These are phyloP conservation scores for Petaurus breviceps DNA, from an alignment of 2,113 vertebrate genomes.

Conservation along the genomic window DNA sequence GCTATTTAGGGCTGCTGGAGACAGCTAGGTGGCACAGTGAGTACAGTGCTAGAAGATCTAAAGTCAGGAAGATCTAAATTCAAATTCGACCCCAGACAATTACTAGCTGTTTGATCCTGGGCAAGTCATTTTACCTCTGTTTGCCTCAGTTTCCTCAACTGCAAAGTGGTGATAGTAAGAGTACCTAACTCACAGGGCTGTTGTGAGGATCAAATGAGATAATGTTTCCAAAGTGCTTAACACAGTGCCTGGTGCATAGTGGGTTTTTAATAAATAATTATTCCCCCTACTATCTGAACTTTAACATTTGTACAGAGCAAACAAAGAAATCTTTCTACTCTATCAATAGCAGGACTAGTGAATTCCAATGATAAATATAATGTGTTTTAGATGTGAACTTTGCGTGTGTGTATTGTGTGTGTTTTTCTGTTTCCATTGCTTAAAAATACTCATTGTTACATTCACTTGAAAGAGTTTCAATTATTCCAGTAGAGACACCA, in stretches of 20 bases:
- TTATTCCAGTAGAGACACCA: neutral
- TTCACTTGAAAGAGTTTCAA: neutral
- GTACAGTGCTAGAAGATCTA: neutral
- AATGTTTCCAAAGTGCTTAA: neutral
- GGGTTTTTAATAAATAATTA: neutral
- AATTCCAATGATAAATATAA: neutral
- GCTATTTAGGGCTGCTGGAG: neutral
- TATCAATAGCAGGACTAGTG: neutral
- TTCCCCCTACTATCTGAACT: neutral
- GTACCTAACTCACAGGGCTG: neutral
- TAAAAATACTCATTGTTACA: neutral
- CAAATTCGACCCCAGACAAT: neutral
- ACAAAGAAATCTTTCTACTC: neutral
- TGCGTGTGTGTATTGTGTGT: neutral
- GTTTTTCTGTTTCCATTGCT: neutral
- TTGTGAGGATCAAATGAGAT: neutral
- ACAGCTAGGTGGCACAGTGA: neutral
- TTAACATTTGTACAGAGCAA: neutral
- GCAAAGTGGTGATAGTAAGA: neutral
- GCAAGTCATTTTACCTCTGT: neutral
- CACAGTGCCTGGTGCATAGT: neutral
- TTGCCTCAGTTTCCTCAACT: neutral
- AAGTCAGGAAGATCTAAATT: neutral
- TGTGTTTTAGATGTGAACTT: neutral
- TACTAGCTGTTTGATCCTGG: neutral